A percentile compares a stretch with the other conserved stretches of the same genome.
Conservation (phyloP, 2,797 vertebrate genomes). For the Falco cherrug region DNA sequence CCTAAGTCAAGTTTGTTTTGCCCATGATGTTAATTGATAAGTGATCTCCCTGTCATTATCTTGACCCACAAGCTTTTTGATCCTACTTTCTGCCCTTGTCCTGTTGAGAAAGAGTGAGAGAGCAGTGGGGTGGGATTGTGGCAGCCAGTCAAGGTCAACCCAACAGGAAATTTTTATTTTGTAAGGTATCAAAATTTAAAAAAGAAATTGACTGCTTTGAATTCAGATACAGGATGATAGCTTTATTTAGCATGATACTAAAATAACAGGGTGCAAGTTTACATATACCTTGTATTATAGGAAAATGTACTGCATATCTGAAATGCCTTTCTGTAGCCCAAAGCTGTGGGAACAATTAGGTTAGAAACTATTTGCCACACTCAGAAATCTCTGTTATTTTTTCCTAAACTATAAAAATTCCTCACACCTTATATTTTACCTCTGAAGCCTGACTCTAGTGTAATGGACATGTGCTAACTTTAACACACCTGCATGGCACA, state of each 20-base stretch:
- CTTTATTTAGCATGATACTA: background rate
- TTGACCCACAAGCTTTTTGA: background rate
- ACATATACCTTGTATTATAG: background rate
- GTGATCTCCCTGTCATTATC: background rate
- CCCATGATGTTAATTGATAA: background rate
- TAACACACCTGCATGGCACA: background rate
- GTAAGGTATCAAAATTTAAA: background rate
- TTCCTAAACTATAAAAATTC: background rate
- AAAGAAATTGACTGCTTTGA: background rate
- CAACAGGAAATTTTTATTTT: background rate
- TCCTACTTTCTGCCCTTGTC: accelerated
- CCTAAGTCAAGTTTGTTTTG: background rate
- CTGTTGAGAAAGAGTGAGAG: background rate
- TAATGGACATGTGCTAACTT: background rate
- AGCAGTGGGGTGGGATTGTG: background rate
- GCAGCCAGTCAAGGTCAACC: background rate
- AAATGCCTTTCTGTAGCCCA: background rate
- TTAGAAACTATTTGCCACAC: background rate
- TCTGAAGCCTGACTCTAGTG: background rate
- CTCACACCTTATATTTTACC: background rate
- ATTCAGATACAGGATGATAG: background rate
- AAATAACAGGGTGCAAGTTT: background rate
- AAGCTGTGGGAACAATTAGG: background rate
- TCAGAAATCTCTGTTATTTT: background rate
- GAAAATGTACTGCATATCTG: background rate